A percentile compares a stretch with the other conserved stretches of the same genome.
Conservation (phyloP, 2,797 vertebrate species). For the Propithecus deckenii region DNA sequence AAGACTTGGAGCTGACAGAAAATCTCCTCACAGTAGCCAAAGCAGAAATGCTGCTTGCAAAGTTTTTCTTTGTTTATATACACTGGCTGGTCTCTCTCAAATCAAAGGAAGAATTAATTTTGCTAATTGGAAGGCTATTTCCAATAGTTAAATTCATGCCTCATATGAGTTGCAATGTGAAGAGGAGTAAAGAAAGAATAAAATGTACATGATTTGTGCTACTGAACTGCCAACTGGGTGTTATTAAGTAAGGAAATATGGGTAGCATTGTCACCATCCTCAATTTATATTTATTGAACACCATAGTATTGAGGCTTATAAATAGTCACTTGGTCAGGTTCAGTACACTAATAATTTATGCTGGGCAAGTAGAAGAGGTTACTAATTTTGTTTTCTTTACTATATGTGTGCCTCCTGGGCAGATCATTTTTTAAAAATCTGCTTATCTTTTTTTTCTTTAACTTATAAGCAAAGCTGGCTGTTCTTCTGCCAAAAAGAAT, state of each 20-base stretch:
- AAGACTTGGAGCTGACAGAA: constrained; percentile 64
- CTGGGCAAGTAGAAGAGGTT: constrained; percentile 1
- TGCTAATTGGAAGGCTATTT: constrained; percentile 75
- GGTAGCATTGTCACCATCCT: neutral
- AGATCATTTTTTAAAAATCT: neutral
- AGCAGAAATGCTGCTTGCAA: constrained; percentile 49
- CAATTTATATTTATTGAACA: constrained; percentile 46
- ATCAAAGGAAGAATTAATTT: constrained; percentile 78
- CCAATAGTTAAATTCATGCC: constrained; percentile 66
- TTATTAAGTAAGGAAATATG: constrained; percentile 51
- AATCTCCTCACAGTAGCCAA: constrained; percentile 52
- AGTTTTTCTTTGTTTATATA: constrained; percentile 63
- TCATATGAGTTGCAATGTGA: constrained; percentile 64
- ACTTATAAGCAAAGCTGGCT: neutral
- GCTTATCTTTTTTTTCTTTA: neutral
- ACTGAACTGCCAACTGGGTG: constrained; percentile 44
- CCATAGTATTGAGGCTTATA: constrained; percentile 23
- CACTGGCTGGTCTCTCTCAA: constrained; percentile 42
- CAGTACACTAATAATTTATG: constrained; percentile 53
- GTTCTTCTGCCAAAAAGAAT: neutral
- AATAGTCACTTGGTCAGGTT: constrained; percentile 11
- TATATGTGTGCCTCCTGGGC: neutral
- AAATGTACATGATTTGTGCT: constrained; percentile 66
- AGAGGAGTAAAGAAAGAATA: constrained; percentile 52
- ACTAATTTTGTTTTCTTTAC: constrained; percentile 48